Percentiles rank a stretch among this genome's conserved stretches.
phyloP scores from a whole-genome alignment of 2,797 vertebrate genomes.

The Aotus griseimembra region DNA sequence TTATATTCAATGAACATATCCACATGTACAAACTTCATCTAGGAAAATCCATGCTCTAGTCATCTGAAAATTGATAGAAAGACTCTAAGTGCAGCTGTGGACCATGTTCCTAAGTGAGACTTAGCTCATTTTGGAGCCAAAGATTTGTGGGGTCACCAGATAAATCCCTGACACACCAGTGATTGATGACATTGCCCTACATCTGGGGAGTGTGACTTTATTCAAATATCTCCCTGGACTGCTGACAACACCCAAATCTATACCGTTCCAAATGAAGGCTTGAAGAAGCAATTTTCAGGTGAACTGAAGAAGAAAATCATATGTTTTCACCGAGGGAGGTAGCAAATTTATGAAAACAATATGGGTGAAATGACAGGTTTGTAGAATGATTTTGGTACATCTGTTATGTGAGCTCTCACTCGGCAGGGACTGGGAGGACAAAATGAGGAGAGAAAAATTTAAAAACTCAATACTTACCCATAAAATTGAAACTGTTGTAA shows the following conservation, averaged over 20 bases:
- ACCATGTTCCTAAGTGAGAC: not conserved
- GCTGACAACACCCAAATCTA: slow-evolving; percentile 61
- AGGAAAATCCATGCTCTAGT: slow-evolving; percentile 9
- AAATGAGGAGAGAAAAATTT: not conserved
- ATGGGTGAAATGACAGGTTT: slow-evolving; percentile 66
- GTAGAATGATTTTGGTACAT: slow-evolving; percentile 27
- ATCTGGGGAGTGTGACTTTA: slow-evolving; percentile 56
- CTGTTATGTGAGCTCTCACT: slow-evolving; percentile 53
- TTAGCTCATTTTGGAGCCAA: slow-evolving; percentile 35
- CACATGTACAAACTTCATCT: not conserved
- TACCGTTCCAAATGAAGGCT: slow-evolving; percentile 58
- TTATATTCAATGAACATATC: not conserved
- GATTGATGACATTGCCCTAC: slow-evolving; percentile 64
- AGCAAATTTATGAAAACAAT: slow-evolving; percentile 78
- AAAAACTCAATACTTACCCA: not conserved
- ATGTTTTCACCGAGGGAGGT: slow-evolving; percentile 63
- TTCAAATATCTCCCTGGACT: slow-evolving; percentile 66
- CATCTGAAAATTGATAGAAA: slow-evolving; percentile 42
- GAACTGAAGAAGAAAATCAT: slow-evolving; percentile 80
- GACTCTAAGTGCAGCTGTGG: not conserved
- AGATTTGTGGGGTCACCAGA: slow-evolving; percentile 35
- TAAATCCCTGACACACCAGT: not conserved
- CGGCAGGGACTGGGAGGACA: not conserved
- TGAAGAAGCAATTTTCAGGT: slow-evolving; percentile 77
- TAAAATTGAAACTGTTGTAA: slow-evolving; percentile 27